phyloP scores from a whole-genome alignment of 2,113 vertebrate genomes.

The Scatophagus argus region DNA sequence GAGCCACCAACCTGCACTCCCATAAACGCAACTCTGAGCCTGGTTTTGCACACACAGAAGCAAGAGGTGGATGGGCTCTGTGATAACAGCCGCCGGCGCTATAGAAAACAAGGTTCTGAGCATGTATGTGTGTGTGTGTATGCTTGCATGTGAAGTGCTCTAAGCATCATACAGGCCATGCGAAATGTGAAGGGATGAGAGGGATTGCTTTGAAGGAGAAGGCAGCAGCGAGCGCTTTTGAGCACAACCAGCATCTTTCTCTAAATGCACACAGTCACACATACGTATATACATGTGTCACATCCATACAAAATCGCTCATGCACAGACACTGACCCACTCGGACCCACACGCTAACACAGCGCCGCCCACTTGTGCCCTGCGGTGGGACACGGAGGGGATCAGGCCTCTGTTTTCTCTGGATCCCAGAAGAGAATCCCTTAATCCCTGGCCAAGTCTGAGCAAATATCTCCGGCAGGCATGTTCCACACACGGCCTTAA shows the following conservation, averaged over 20 bases:
- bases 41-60: slow-evolving; percentile 40
- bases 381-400: slow-evolving; percentile 50
- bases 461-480: slow-evolving; percentile 76
- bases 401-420: slow-evolving; percentile 76
- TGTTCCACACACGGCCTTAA: slow-evolving; percentile 57
- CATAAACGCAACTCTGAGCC: slow-evolving; percentile 54
- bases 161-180: slow-evolving; percentile 47
- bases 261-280: background rate
- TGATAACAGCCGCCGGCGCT: slow-evolving; percentile 35
- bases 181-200: slow-evolving; percentile 61
- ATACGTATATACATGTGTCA: slow-evolving; percentile 1
- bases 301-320: background rate
- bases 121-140: slow-evolving; percentile 8
- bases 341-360: slow-evolving; percentile 26
- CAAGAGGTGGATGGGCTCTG: slow-evolving; percentile 44
- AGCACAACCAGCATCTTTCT: slow-evolving; percentile 12
- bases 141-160: slow-evolving; percentile 30
- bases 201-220: slow-evolving; percentile 67
- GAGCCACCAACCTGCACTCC: slow-evolving; percentile 42
- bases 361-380: slow-evolving; percentile 50
- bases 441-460: slow-evolving; percentile 79
- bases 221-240: slow-evolving; percentile 7
- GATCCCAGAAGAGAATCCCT: slow-evolving; percentile 70
- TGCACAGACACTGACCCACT: slow-evolving; percentile 17
- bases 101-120: slow-evolving; percentile 27